phyloP scores from a whole-genome alignment of 1,140 invertebrate genomes.

The Cydia pomonella region DNA sequence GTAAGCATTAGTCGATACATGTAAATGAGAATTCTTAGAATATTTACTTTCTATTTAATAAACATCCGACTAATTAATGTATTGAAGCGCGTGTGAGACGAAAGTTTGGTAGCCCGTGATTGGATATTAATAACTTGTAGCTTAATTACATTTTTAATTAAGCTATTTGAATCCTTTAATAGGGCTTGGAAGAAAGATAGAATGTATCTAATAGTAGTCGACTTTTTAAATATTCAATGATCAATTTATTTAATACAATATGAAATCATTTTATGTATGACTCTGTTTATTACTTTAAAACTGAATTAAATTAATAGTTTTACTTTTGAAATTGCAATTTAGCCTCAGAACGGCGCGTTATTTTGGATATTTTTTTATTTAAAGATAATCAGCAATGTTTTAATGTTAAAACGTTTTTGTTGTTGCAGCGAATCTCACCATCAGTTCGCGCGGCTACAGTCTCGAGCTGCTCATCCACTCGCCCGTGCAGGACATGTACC shows the following conservation, averaged over 20 bases:
- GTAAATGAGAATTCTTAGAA: constrained; percentile 51
- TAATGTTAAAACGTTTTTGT: constrained; percentile 38
- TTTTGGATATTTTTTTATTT: too few species aligned
- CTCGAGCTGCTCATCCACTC: constrained; percentile 76
- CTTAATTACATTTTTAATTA: constrained; percentile 22
- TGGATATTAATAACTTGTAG: constrained; percentile 13
- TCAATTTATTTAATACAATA: background rate
- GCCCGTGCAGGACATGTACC: constrained; percentile 73
- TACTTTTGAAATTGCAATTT: background rate
- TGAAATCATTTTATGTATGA: background rate
- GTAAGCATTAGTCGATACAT: constrained; percentile 40
- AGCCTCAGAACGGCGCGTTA: background rate
- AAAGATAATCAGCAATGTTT: background rate
- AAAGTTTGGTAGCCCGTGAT: constrained; percentile 30
- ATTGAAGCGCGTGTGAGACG: constrained; percentile 32
- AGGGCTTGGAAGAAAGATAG: background rate
- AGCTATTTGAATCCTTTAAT: constrained; percentile 24
- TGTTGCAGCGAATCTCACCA: constrained; percentile 78
- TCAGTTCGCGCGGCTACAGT: constrained; percentile 69
- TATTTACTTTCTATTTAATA: constrained; percentile 58
- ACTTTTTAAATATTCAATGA: background rate
- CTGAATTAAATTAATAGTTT: too few species aligned
- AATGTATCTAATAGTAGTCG: background rate
- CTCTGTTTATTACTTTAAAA: background rate
- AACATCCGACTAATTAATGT: constrained; percentile 53